Evolutionary conservation across 2,113 vertebrate species (phyloP).

Genomic region (Mormyrus lacerda): DNA sequence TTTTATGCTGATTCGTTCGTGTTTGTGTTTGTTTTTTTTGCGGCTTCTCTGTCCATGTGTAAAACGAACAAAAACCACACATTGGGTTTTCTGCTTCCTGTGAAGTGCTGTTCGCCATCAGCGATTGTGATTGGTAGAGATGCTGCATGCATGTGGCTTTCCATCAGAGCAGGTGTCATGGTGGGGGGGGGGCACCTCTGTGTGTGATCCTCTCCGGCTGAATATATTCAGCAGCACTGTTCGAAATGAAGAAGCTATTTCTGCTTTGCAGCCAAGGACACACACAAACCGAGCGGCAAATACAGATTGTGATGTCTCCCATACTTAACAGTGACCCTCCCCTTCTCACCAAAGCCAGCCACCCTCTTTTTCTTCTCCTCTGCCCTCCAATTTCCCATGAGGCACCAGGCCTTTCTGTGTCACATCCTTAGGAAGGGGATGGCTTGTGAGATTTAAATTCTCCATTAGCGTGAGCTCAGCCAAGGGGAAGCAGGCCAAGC

Average conservation of each 20-base stretch:
- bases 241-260: not conserved
- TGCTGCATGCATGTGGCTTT: not conserved
- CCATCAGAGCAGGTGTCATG: not conserved
- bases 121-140: not conserved
- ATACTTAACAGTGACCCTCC: not conserved
- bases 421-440: not conserved
- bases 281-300: not conserved
- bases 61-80: not conserved
- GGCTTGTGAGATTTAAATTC: conserved; percentile 1
- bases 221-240: not conserved
- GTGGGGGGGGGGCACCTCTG: not conserved
- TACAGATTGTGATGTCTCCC: not conserved
- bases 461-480: not conserved
- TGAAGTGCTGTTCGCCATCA: not conserved
- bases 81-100: not conserved
- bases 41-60: not conserved
- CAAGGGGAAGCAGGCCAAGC: not conserved
- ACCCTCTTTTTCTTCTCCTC: not conserved
- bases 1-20: not conserved
- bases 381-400: not conserved
- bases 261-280: not conserved
- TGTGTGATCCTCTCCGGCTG: not conserved
- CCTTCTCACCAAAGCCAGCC: not conserved
- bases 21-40: not conserved
- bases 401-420: not conserved